A percentile compares a stretch with the other conserved stretches of the same genome.
Conservation (phyloP, 2,797 vertebrate species). For the Thripadectes ignobilis region DNA sequence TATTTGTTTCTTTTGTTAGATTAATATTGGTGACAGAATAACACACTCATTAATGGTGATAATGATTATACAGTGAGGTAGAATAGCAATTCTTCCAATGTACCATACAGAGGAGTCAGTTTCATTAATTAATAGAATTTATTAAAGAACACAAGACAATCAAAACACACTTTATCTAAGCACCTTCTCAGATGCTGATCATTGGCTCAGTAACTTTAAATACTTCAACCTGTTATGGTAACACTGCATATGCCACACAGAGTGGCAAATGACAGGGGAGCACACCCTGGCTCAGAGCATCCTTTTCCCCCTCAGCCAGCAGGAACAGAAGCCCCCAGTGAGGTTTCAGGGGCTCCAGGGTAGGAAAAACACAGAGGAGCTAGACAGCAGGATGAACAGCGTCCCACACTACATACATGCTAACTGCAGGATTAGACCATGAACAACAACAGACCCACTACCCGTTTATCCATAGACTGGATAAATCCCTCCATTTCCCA, state of each 20-base stretch:
- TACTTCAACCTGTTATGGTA: neutral
- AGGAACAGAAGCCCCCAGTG: neutral
- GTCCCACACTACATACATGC: fast-evolving
- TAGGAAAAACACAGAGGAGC: neutral
- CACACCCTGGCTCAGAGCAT: neutral
- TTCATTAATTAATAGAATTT: conserved; percentile 68
- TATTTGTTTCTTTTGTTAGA: conserved; percentile 53
- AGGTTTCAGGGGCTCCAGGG: neutral
- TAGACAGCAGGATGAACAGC: neutral
- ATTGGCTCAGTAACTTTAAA: conserved; percentile 19
- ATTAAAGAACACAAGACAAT: conserved; percentile 62
- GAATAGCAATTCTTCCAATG: conserved; percentile 35
- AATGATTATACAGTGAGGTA: conserved; percentile 44
- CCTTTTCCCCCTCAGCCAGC: neutral
- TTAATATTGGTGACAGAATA: conserved; percentile 41
- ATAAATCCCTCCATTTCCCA: neutral
- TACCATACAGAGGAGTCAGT: neutral
- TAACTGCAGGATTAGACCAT: neutral
- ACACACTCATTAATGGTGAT: conserved; percentile 42
- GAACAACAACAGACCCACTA: neutral
- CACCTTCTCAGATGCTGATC: neutral
- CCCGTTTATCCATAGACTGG: too few relatives aligned
- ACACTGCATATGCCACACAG: fast-evolving
- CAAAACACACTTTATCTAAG: conserved; percentile 24
- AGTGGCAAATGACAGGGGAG: neutral